phyloP scores from a whole-genome alignment of 1,140 invertebrate genomes.

The Parasteatoda tepidariorum region DNA sequence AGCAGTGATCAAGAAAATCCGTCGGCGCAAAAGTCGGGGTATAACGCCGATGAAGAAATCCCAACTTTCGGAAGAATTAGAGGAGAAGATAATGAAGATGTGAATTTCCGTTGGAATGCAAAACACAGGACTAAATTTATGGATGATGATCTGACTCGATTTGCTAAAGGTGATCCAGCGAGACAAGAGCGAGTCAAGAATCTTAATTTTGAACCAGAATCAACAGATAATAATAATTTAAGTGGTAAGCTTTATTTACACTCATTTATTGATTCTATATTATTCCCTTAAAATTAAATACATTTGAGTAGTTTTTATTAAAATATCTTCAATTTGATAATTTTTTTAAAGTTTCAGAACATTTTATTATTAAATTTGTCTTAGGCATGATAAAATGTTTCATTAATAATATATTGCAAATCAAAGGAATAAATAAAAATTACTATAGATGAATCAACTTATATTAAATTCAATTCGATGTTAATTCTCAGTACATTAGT shows the following conservation, averaged over 20 bases:
- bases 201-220: background rate
- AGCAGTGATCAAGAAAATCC: background rate
- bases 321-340: too few species aligned
- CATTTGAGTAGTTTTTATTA: too few species aligned
- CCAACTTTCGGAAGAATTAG: background rate
- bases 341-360: too few species aligned
- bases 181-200: background rate
- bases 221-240: background rate
- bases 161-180: background rate
- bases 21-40: constrained; percentile 15
- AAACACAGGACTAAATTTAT: constrained; percentile 13
- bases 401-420: too few species aligned
- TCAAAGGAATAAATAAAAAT: too few species aligned
- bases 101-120: constrained; percentile 65
- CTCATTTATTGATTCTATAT: background rate
- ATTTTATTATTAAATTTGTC: too few species aligned
- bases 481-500: too few species aligned
- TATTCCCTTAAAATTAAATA: too few species aligned
- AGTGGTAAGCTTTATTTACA: constrained; percentile 16
- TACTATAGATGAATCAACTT: too few species aligned
- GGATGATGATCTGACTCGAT: constrained; percentile 25
- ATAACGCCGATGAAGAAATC: constrained; percentile 9
- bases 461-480: too few species aligned
- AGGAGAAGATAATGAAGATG: constrained; percentile 64
- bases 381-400: too few species aligned